phyloP scores from a whole-genome alignment of 1,140 invertebrate species.

The Mylabris phalerata region DNA sequence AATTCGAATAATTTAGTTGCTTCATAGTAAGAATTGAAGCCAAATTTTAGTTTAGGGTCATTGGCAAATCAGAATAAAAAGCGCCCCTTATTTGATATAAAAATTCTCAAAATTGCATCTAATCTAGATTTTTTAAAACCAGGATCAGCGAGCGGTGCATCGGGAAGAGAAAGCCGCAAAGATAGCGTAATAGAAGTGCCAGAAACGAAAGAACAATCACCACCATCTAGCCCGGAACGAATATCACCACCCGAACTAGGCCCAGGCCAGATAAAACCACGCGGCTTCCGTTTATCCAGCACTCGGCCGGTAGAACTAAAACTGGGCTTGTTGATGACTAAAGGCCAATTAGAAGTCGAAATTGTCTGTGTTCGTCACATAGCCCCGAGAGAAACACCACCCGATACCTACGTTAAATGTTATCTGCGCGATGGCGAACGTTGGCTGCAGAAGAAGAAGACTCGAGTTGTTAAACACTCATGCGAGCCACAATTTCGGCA shows the following conservation, averaged over 20 bases:
- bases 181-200: constrained; percentile 37
- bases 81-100: too few species aligned
- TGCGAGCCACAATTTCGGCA: constrained; percentile 79
- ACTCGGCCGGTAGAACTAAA: constrained; percentile 72
- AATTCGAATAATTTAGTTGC: too few species aligned
- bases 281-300: constrained; percentile 59
- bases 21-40: too few species aligned
- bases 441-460: constrained; percentile 86
- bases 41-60: too few species aligned
- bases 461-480: constrained; percentile 63
- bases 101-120: too few species aligned
- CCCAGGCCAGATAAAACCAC: constrained; percentile 69
- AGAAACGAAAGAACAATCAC: constrained; percentile 42
- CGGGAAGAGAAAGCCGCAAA: constrained; percentile 29
- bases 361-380: constrained; percentile 54
- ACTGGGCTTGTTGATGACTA: constrained; percentile 80
- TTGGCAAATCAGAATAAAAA: too few species aligned
- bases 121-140: not conserved
- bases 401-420: constrained; percentile 91
- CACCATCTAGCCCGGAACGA: constrained; percentile 43
- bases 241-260: constrained; percentile 51
- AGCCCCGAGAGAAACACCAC: constrained; percentile 44
- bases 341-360: constrained; percentile 86
- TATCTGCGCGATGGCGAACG: constrained; percentile 82
- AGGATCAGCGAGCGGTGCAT: constrained; percentile 26